Evolutionary conservation across 2,797 vertebrate species (phyloP).

Genomic region (Delichon dasypus): DNA sequence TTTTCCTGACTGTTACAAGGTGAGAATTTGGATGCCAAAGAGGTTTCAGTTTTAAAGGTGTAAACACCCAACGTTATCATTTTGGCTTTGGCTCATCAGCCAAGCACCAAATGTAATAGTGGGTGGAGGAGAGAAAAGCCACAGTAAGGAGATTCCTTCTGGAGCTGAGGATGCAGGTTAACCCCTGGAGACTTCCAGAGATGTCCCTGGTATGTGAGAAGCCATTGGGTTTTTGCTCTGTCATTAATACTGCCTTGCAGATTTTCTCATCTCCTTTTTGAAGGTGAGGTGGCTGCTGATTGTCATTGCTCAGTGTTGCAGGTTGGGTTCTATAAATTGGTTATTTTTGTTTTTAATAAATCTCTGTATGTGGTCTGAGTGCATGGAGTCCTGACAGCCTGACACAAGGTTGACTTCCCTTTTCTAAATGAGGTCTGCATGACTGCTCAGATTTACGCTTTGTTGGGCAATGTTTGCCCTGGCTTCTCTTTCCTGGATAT

Average conservation of each 20-base stretch:
- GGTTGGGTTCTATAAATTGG: background rate
- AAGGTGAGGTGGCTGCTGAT: background rate
- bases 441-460: background rate
- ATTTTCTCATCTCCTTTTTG: background rate
- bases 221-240: rapidly evolving
- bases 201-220: background rate
- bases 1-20: background rate
- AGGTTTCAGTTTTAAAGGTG: background rate
- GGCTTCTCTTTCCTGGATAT: background rate
- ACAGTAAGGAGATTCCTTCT: background rate
- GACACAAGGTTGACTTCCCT: background rate
- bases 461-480: background rate
- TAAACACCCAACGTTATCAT: background rate
- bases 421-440: background rate
- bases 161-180: background rate
- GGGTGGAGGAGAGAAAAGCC: background rate
- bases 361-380: background rate
- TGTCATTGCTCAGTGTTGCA: rapidly evolving
- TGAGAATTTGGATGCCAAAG: background rate
- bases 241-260: background rate
- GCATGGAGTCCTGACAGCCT: background rate
- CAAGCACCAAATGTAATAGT: background rate
- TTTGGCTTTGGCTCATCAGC: background rate
- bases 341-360: background rate
- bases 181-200: background rate